Conservation (phyloP, 2,113 vertebrate species). For the Lichenostomus cassidix region DNA sequence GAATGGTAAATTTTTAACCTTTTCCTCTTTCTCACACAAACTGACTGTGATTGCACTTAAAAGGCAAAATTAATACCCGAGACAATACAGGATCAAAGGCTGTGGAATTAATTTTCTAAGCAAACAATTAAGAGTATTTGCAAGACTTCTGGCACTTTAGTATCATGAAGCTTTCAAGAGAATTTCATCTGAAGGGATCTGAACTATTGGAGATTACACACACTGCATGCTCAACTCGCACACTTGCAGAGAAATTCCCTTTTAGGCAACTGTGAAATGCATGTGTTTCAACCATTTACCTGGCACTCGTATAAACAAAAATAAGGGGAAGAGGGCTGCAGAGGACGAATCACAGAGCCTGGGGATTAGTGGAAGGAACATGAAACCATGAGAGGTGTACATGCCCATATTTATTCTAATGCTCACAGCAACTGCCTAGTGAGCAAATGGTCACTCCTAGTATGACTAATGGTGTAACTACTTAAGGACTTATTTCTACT, state of each 20-base stretch:
- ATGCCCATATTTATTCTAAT: background rate
- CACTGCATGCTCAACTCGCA: background rate
- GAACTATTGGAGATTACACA: background rate
- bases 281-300: background rate
- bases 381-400: background rate
- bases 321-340: background rate
- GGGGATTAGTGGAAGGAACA: background rate
- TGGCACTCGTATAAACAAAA: background rate
- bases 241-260: background rate
- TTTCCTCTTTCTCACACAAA: background rate
- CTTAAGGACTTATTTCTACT: background rate
- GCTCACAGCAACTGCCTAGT: background rate
- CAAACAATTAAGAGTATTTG: background rate
- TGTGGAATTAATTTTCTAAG: background rate
- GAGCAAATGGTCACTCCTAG: background rate
- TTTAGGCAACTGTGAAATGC: background rate
- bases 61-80: background rate
- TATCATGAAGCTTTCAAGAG: background rate
- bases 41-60: background rate
- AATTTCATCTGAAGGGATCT: background rate
- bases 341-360: background rate
- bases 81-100: background rate
- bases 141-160: background rate
- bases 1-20: background rate
- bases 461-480: slow-evolving; percentile 13